Evolutionary conservation across 2,888 invertebrate genomes (phyloP).

Genomic region (Beris chalybata): DNA sequence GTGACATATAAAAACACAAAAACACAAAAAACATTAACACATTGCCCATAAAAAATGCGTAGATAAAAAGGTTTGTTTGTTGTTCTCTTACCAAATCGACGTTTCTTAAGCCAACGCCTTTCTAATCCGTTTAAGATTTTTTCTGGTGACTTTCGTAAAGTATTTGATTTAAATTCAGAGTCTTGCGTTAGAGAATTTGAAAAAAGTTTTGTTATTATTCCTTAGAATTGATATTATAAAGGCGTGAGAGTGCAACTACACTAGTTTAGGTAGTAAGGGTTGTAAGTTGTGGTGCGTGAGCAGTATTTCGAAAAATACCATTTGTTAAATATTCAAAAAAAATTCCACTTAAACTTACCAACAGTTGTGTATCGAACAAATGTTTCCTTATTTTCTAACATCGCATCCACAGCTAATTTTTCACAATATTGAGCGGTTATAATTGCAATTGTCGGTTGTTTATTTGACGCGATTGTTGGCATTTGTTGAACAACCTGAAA

Average conservation of each 20-base stretch:
- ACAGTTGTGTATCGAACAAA: constrained; percentile 95
- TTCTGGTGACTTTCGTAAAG: constrained; percentile 56
- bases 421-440: constrained; percentile 97
- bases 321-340: constrained; percentile 25
- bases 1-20: too few species aligned
- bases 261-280: constrained; percentile 1
- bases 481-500: constrained; percentile 87
- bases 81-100: constrained; percentile 55
- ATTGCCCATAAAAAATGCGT: too few species aligned
- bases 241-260: constrained; percentile 35
- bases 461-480: constrained; percentile 84
- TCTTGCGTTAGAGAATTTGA: constrained; percentile 29
- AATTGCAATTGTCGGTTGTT: constrained; percentile 96
- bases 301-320: not conserved
- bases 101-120: constrained; percentile 48
- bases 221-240: not conserved
- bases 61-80: too few species aligned
- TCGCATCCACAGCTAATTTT: constrained; percentile 95
- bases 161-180: constrained; percentile 51
- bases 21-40: too few species aligned
- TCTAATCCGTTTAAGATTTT: constrained; percentile 49
- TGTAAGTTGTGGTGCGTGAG: not conserved
- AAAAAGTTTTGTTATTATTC: constrained; percentile 10
- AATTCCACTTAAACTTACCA: constrained; percentile 65
- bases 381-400: constrained; percentile 96